phyloP scores from a whole-genome alignment of 2,797 vertebrate genomes.

The Triplophysa bombifrons region DNA sequence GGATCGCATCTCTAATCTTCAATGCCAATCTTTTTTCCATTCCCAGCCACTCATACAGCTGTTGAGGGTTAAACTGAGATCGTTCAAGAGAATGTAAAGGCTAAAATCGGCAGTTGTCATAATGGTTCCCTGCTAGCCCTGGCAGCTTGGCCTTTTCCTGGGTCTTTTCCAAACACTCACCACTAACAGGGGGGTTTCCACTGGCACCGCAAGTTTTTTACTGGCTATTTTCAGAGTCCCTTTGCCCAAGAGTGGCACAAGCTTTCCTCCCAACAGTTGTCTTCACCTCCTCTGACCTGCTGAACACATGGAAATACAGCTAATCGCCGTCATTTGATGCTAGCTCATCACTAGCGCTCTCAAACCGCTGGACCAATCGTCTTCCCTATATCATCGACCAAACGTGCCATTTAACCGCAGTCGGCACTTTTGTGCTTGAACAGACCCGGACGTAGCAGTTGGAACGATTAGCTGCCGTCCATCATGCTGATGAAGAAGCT shows the following conservation, averaged over 20 bases:
- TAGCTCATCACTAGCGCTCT: slow-evolving; percentile 23
- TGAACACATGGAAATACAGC: slow-evolving; percentile 59
- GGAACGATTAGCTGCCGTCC: slow-evolving; percentile 40
- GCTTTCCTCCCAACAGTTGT: slow-evolving; percentile 44
- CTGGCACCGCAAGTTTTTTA: slow-evolving; percentile 21
- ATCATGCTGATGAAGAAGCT: slow-evolving; percentile 45
- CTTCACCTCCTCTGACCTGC: slow-evolving; percentile 50
- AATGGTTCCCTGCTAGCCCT: slow-evolving; percentile 6
- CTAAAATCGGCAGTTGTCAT: slow-evolving; percentile 1
- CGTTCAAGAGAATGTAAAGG: background rate
- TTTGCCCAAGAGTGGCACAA: slow-evolving; percentile 37
- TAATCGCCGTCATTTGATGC: slow-evolving; percentile 46
- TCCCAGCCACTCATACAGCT: background rate
- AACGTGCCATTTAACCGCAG: slow-evolving; percentile 25
- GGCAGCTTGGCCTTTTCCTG: slow-evolving; percentile 50
- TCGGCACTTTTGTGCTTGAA: slow-evolving; percentile 47
- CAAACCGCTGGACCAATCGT: slow-evolving; percentile 22
- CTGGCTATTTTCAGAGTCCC: slow-evolving; percentile 59
- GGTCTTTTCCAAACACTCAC: slow-evolving; percentile 54
- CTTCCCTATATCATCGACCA: slow-evolving; percentile 16
- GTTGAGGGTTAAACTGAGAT: background rate
- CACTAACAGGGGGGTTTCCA: slow-evolving; percentile 62
- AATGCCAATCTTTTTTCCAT: background rate
- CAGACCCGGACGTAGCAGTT: slow-evolving; percentile 5
- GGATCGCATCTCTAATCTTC: background rate